Base-by-base conservation (phyloP, 2,797 vertebrate genomes). In the Acipenser transmontanus region DNA sequence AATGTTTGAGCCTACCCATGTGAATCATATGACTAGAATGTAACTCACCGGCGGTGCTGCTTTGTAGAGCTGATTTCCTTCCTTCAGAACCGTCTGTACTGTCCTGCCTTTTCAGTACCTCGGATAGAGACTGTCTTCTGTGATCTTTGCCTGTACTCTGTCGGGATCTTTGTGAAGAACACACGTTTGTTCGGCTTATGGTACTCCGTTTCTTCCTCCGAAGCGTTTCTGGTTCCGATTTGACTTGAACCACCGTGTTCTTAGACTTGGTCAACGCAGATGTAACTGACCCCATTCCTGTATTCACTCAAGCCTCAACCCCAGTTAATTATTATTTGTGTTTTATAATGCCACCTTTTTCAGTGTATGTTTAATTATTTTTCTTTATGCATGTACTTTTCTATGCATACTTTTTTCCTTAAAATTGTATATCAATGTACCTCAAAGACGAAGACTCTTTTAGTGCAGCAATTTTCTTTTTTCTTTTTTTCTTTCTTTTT, bases 211-310 rank as follows among this genome's bases (percentile, higher is more conserved):
- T 85, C 69, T 11, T 64, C 47, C 59, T 9, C 7, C 80, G 68
- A 64, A 79, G 74, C 17, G 78, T 71, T 4, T 81, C 79, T 49
- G 87, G 90, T 20, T 91, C 85, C 1, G 87, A 87, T 13, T 81
- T 84, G 68, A 89, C 80, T 80, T 93, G 92, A 57, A 90, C 91
- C 68, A 85, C 75, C 0, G 90, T 70, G 73, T 83, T 89, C 62
- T 91, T 87, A 1, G 90, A 91, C 72, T 87, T 85, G 1, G 81
- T 87, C 34, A 93, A 78, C 2, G 89, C 89, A 1, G 92, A 95
- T 71, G 91, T 87, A 66, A 91, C 84, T 0, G 93, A 95, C 49
- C 93, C 93, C 95, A 96, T 98, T 47, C 74, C 83, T 7, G 74
- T 8, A 13, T 1, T 7, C 17, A 13, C 48, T 17, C 11, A 12